Evolutionary conservation across 1,140 invertebrate species (phyloP).

Genomic region (Meloidogyne exigua): DNA sequence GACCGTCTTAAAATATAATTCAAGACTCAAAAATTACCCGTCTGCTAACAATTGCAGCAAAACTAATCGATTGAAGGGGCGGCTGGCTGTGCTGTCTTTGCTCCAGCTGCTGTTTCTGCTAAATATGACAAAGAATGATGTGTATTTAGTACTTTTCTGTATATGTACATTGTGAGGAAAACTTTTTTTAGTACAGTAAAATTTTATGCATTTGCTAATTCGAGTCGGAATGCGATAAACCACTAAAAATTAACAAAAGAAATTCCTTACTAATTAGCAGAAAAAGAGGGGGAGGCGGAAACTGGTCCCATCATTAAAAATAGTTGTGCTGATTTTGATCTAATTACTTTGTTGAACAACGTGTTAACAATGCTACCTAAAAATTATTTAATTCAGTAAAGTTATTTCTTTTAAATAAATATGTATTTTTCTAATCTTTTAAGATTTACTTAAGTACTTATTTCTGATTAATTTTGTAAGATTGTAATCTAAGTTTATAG

Average conservation of each 20-base stretch:
- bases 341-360: background rate
- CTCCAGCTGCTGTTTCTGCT: background rate
- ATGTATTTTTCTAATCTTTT: background rate
- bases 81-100: background rate
- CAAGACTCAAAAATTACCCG: background rate
- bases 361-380: slow-evolving; percentile 4
- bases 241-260: background rate
- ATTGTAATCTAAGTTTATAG: too few species aligned
- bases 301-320: background rate
- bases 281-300: too few species aligned
- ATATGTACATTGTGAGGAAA: background rate
- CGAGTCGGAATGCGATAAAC: background rate
- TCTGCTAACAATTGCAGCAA: slow-evolving; percentile 1
- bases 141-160: background rate
- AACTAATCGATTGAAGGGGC: background rate
- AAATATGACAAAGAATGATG: background rate
- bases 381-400: background rate
- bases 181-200: slow-evolving; percentile 1
- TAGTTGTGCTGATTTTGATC: background rate
- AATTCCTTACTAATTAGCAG: slow-evolving; percentile 1
- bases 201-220: background rate
- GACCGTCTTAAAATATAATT: background rate
- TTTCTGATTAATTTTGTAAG: too few species aligned
- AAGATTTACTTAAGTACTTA: too few species aligned
- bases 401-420: background rate